phyloP scores from a whole-genome alignment of 2,888 invertebrate genomes.

The Automeris io region DNA sequence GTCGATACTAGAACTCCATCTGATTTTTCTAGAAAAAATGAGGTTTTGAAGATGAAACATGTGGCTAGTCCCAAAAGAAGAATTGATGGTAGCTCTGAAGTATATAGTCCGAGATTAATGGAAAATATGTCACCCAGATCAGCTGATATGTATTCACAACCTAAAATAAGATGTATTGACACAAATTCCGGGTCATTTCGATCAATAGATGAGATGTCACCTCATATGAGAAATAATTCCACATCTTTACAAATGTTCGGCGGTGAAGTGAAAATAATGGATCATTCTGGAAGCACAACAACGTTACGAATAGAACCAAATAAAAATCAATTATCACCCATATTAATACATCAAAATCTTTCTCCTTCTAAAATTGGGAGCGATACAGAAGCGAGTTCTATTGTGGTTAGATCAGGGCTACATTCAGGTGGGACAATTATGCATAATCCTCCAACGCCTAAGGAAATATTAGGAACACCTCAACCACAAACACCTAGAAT shows the following conservation, averaged over 20 bases:
- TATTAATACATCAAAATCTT: constrained; percentile 66
- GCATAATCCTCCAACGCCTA: constrained; percentile 76
- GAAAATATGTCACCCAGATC: constrained; percentile 63
- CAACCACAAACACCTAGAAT: constrained; percentile 75
- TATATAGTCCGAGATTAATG: constrained; percentile 54
- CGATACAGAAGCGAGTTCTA: constrained; percentile 78
- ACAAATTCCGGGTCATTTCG: constrained; percentile 64
- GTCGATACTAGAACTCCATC: constrained; percentile 78
- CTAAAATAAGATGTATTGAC: constrained; percentile 72
- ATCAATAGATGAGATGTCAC: constrained; percentile 77
- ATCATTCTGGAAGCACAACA: constrained; percentile 82
- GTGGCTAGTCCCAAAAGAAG: constrained; percentile 60
- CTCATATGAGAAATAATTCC: constrained; percentile 73
- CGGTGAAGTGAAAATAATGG: constrained; percentile 86
- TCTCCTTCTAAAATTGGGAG: constrained; percentile 60
- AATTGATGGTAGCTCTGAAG: constrained; percentile 54
- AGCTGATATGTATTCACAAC: constrained; percentile 58
- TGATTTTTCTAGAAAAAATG: constrained; percentile 61
- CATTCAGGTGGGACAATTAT: constrained; percentile 90
- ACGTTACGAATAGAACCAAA: constrained; percentile 83
- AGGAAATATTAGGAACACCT: constrained; percentile 53
- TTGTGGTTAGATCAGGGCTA: constrained; percentile 88
- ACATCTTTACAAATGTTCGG: constrained; percentile 83
- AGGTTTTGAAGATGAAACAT: constrained; percentile 48
- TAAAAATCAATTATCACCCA: constrained; percentile 75